Conservation (phyloP, 2,888 invertebrate genomes). For the Xestia sexstrigata region DNA sequence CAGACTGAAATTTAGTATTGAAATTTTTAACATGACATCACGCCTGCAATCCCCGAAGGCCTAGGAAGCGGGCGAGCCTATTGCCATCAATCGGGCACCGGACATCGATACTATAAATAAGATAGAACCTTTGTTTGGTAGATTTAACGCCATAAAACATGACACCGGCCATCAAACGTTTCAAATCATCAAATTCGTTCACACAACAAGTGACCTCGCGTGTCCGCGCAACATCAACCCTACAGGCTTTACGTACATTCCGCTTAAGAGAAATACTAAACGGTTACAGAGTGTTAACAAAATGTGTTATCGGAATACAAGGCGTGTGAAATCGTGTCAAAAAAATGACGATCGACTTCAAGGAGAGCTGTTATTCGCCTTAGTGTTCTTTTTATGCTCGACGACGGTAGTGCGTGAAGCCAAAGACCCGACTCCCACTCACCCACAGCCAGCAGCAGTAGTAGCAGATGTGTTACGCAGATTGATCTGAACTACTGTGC, state of each 20-base stretch:
- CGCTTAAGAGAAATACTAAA: slow-evolving; percentile 9
- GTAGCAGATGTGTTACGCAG: too few relatives aligned
- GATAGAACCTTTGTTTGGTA: slow-evolving; percentile 4
- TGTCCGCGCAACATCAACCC: slow-evolving; percentile 34
- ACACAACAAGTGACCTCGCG: slow-evolving; percentile 39
- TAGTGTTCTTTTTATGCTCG: not conserved
- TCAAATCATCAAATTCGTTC: too few relatives aligned
- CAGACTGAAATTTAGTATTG: not conserved
- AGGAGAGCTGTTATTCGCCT: not conserved
- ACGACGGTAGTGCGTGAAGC: too few relatives aligned
- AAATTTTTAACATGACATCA: not conserved
- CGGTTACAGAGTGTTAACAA: slow-evolving; percentile 25
- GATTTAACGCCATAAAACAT: slow-evolving; percentile 14
- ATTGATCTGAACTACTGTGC: too few relatives aligned
- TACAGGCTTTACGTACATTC: slow-evolving; percentile 6
- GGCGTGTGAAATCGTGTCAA: slow-evolving; percentile 28
- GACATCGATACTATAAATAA: not conserved
- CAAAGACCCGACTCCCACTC: too few relatives aligned
- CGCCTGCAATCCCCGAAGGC: not conserved
- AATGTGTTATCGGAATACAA: slow-evolving; percentile 21
- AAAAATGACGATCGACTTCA: not conserved
- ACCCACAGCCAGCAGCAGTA: too few relatives aligned
- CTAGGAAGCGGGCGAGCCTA: not conserved
- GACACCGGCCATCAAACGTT: slow-evolving; percentile 8
- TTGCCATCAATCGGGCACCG: not conserved